Percentiles rank a stretch among this genome's conserved stretches.
Conservation (phyloP, 1,140 invertebrate genomes). For the Cardiocondyla obscurior region DNA sequence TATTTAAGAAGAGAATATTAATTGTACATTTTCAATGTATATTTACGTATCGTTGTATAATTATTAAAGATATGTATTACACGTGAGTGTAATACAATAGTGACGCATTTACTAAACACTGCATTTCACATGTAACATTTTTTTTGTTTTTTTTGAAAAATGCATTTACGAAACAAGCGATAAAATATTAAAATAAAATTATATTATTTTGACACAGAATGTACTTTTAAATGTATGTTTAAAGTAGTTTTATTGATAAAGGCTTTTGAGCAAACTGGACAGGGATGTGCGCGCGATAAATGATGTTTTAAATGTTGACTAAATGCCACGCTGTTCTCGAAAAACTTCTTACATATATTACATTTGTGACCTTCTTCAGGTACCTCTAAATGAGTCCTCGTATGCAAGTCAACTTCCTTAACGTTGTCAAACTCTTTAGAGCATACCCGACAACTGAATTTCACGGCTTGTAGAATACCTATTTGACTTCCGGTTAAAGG, state of each 20-base stretch:
- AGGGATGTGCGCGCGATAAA: conserved; percentile 67
- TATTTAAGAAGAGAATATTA: not conserved
- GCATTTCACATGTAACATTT: conserved; percentile 9
- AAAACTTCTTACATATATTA: conserved; percentile 72
- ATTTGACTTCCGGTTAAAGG: conserved; percentile 66
- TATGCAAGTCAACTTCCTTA: conserved; percentile 74
- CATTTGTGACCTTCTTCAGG: conserved; percentile 66
- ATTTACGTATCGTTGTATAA: not conserved
- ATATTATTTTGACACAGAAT: conserved; percentile 42
- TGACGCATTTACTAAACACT: not conserved
- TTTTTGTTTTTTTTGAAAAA: not conserved
- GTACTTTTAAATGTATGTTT: conserved; percentile 74
- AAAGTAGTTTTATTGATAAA: conserved; percentile 75
- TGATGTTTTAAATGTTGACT: conserved; percentile 74
- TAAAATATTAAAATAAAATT: not conserved
- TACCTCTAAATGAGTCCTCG: conserved; percentile 69
- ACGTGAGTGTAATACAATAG: not conserved
- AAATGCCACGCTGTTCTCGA: conserved; percentile 55
- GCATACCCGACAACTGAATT: conserved; percentile 75
- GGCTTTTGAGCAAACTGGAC: conserved; percentile 73
- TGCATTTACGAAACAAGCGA: not conserved
- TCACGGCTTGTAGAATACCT: conserved; percentile 70
- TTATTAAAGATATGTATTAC: not conserved
- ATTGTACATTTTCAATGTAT: not conserved
- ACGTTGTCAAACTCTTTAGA: conserved; percentile 72